Evolutionary conservation across 1,140 invertebrate species (phyloP), one percentile per base, ranked within the genome.

Genomic region (Lasioglossum albipes): DNA sequence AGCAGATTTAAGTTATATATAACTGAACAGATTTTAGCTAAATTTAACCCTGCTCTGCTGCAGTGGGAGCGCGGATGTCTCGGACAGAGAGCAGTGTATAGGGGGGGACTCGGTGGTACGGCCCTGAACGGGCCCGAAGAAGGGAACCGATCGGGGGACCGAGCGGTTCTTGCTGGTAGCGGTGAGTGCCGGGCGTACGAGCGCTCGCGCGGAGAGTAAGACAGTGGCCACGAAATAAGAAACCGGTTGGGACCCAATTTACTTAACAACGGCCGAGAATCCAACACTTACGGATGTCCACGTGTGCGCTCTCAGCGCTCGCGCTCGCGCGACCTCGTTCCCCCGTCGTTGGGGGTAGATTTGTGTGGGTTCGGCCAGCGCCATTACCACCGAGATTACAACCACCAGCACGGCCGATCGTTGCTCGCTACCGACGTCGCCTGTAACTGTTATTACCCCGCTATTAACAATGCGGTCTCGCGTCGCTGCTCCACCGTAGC

Each of bases 221-320:
- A 93, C 93, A 91, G 93, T 93, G 92, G 90, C 91, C 88, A 91
- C 90, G 89, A 92, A 93, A 93, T 93, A 91, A 93, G 91, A 93
- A 93, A 93, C 92, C 93, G 92, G 93, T 93, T 93, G 88, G 91
- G 90, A 90, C 90, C 92, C 93, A 93, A 93, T 93, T 93, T 93
- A 93, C 92, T 93, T 93, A 93, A 93, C 93, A 93, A 93, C 93
- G 91, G 80, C 84, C 87, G 93, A 88, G 93, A 93, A 93, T 93
- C 89, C 92, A 93, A 93, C 91, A 93, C 92, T 93, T 93, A 90
- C 90, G 92, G 87, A 89, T 91, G 90, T 91, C 85, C 88, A 83
- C 81, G 83, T 73, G 22, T 42, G 71, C 41, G 79, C 81, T 82
- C 78, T 68, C 65, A 52, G 54, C 49, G 22, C 68, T 59, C 20